Base-by-base conservation (phyloP, 2,888 invertebrate species). In the Drosophila pseudotalamancana region DNA sequence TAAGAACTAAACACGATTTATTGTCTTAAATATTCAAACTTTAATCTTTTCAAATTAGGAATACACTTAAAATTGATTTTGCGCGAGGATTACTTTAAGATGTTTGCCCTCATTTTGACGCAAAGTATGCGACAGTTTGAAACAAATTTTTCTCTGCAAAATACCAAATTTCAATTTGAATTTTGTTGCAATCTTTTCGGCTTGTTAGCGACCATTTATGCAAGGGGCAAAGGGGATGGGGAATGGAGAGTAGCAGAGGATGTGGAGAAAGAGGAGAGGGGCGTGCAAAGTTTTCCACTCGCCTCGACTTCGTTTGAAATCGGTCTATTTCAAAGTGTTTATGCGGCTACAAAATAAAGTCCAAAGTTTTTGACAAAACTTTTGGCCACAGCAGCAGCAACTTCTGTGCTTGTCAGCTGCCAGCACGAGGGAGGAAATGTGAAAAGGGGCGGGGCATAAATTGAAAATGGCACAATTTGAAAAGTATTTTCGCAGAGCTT, bases 261-360 rank as follows among this genome's bases (percentile, higher is more conserved):
- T 14, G 12, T 4, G 18, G n/a, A 4, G 8, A 11, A 6, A 5
- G 37, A 4, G 19, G 2, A 11, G 6, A 6, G 11, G 12, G 31
- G 19, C 6, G 49, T 43, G 39, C 42, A 77, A 78, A 78, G 62
- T 84, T 84, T 73, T 62, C 39, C 53, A 61, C 66, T 69, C 46
- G 54, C 64, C 60, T 37, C 55, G 57, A 49, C 55, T 57, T 35
- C 65, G 69, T 65, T 72, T 72, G 42, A 49, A 64, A 61, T 79
- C 62, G 77, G 83, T 77, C 80, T 71, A 81, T 81, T 86, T 81
- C 84, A 83, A 86, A 86, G 81, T 86, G 81, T 84, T 84, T 86
- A 84, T 80, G 78, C 84, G 87, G 81, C 81, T 84, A 77, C 73
- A 86, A 83, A 83, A 83, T 80, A 69, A 86, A 72, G 74, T 70